phyloP scores from a whole-genome alignment of 2,888 invertebrate genomes.

The Candidula unifasciata region DNA sequence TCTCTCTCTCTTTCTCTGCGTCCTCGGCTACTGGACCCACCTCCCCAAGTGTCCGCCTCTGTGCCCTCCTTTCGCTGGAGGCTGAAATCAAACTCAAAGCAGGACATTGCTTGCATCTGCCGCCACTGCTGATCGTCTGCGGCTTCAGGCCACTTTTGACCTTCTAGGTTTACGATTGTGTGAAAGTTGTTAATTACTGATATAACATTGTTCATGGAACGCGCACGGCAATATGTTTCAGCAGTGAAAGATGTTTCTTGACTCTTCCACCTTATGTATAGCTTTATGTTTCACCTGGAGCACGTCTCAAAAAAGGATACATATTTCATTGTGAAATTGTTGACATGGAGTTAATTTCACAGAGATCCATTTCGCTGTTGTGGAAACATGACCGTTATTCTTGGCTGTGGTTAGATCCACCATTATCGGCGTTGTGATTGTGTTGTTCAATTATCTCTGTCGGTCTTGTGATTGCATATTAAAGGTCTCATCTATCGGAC shows the following conservation, averaged over 20 bases:
- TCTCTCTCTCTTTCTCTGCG: constrained; percentile 29
- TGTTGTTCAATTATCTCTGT: no score
- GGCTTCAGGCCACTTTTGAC: background rate
- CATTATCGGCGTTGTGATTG: no score
- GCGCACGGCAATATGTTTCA: no score
- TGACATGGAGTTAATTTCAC: background rate
- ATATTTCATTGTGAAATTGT: background rate
- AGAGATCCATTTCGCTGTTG: no score
- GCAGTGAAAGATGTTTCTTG: no score
- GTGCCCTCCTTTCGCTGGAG: background rate
- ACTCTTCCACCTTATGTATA: background rate
- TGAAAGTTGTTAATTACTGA: no score
- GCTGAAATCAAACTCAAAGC: background rate
- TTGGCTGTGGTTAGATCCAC: no score
- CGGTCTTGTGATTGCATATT: no score
- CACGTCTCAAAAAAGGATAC: background rate
- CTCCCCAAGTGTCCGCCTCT: background rate
- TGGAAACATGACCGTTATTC: no score
- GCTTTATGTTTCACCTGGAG: background rate
- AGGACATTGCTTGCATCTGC: background rate
- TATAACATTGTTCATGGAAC: no score
- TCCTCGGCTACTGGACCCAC: background rate
- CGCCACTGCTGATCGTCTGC: background rate
- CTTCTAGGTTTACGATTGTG: no score
- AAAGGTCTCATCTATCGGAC: no score